A percentile compares a stretch with the other conserved stretches of the same genome.
phyloP scores from a whole-genome alignment of 1,140 invertebrate species.

The Argopecten irradians region DNA sequence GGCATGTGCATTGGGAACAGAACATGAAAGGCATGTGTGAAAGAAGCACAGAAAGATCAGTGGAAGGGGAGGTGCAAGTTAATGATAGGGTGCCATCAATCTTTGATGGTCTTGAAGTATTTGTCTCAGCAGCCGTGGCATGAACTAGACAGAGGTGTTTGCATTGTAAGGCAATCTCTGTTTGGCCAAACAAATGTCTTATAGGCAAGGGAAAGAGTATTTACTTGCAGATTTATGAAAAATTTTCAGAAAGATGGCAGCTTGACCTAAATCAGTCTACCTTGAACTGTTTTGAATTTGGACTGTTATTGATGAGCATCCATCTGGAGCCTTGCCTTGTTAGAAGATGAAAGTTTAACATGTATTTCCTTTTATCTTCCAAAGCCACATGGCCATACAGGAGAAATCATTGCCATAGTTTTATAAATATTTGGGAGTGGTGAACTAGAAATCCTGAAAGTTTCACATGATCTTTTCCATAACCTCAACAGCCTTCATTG shows the following conservation, averaged over 20 bases:
- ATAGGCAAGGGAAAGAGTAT: not conserved
- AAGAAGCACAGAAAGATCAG: not conserved
- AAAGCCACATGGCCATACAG: not conserved
- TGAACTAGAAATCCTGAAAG: not conserved
- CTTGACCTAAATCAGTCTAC: not conserved
- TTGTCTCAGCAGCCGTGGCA: not conserved
- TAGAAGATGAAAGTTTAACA: not conserved
- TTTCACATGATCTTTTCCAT: not conserved
- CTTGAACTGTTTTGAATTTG: not conserved
- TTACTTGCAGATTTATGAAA: not conserved
- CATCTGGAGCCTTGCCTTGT: not conserved
- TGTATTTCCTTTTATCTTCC: not conserved
- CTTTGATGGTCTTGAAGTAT: not conserved
- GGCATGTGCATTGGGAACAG: not conserved
- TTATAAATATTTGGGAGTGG: constrained; percentile 22
- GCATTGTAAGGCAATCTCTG: not conserved
- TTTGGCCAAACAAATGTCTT: not conserved
- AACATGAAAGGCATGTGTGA: not conserved
- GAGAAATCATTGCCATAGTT: not conserved
- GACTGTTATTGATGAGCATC: not conserved
- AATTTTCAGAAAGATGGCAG: not conserved
- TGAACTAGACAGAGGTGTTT: not conserved
- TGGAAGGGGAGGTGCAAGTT: not conserved
- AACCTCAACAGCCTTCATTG: not conserved
- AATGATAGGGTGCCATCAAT: not conserved